Conservation (phyloP, 2,888 invertebrate genomes). For the Polydrusus cervinus region DNA sequence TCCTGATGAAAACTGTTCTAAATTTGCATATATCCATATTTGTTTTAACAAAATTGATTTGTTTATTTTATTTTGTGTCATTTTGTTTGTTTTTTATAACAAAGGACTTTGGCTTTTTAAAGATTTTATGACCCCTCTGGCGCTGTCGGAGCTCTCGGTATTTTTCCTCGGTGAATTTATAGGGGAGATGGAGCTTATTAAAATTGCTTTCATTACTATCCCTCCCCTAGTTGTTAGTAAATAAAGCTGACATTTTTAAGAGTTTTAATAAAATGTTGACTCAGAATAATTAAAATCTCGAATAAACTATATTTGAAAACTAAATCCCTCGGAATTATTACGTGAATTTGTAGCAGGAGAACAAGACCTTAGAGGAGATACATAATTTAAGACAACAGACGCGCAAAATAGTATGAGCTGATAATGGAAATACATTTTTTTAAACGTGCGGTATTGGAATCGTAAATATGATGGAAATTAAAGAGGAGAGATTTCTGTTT, state of each 20-base stretch:
- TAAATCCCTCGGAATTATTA: slow-evolving; percentile 62
- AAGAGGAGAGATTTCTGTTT: too few relatives aligned
- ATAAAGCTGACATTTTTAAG: too few relatives aligned
- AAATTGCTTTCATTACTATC: background rate
- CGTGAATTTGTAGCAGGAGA: slow-evolving; percentile 56
- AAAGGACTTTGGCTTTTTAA: slow-evolving; percentile 1
- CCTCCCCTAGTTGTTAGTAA: background rate
- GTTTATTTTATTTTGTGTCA: slow-evolving; percentile 52
- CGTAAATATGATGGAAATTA: too few relatives aligned
- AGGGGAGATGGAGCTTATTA: background rate
- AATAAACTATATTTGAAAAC: slow-evolving; percentile 49
- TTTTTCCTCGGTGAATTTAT: background rate
- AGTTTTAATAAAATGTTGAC: background rate
- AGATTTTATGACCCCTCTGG: background rate
- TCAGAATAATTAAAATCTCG: slow-evolving; percentile 28
- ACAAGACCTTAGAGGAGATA: slow-evolving; percentile 39
- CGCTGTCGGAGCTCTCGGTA: too few relatives aligned
- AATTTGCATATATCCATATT: slow-evolving; percentile 62
- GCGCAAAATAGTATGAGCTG: too few relatives aligned
- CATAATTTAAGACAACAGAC: background rate
- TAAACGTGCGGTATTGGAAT: too few relatives aligned
- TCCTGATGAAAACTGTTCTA: slow-evolving; percentile 63
- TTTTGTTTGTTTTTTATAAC: slow-evolving; percentile 39
- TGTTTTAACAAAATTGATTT: slow-evolving; percentile 54
- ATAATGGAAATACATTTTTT: too few relatives aligned